Base-by-base conservation (phyloP, 2,797 vertebrate genomes). In the Lepus oiostolus region DNA sequence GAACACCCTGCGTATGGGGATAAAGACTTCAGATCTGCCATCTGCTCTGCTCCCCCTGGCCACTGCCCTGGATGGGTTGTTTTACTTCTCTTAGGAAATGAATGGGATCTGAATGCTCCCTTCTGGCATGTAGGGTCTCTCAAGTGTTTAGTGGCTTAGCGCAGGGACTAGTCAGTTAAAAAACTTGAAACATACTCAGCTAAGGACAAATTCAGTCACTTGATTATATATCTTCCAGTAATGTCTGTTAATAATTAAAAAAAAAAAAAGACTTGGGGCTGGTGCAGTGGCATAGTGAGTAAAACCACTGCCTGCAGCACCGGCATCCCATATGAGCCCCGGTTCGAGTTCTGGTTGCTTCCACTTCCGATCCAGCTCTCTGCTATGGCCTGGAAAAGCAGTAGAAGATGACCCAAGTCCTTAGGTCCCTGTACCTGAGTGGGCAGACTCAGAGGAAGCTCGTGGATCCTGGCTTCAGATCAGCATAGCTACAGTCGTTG, bases 191-290 rank as follows among this genome's bases (percentile, higher is more conserved):
- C 35, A 68, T 22, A 62, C 13, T 38, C 26, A 81, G 10, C 28
- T 84, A 42, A 35, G 32, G 65, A 75, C 47, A 79, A 52, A 63
- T 85, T 71, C 52, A 84, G 24, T 60, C 71, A 86, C 62, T 89
- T 87, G 72, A 62, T 89, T 30, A 16, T 38, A 9, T 5, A 86
- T 85, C 22, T 88, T 63, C n/a, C 30, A 77, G n/a, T 82, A 85
- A 62, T n/a, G 32, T 79, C 75, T 83, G 28, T 76, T 91, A 50
- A 80, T 88, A 89, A 86, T 81, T 88, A 79, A 79, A 62, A 80
- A 26, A 62, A 85, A 88, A 70, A 60, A 71, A 87, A 1, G 8
- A 42, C 42, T 42, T 42, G 42, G 42, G 8, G 42, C 8, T 1
- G 7, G 42, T 42, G 42, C 42, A 42, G 42, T 42, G 42, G 42